A percentile compares a stretch with the other conserved stretches of the same genome.
These are phyloP conservation scores for Sepioteuthis lessoniana DNA, from an alignment of 2,888 invertebrate genomes.

Conservation along the genomic window DNA sequence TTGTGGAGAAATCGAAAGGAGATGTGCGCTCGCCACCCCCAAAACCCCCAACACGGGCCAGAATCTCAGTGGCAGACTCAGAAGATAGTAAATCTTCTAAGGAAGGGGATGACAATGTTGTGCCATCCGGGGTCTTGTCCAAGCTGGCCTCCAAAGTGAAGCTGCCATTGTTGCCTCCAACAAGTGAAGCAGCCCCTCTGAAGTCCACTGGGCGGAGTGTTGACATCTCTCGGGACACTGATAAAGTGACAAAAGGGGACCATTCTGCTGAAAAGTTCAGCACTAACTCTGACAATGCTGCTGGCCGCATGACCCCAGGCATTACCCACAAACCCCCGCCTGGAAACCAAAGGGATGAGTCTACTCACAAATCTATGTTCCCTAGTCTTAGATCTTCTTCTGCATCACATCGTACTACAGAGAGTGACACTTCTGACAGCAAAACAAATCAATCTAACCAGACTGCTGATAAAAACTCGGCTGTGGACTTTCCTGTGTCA, in stretches of 20 bases:
- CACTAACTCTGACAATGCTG: constrained; percentile 45
- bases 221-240: constrained; percentile 34
- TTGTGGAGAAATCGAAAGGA: constrained; percentile 59
- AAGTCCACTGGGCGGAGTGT: constrained; percentile 4
- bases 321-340: constrained; percentile 57
- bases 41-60: constrained; percentile 48
- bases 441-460: constrained; percentile 49
- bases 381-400: constrained; percentile 56
- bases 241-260: not conserved
- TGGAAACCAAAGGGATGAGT: constrained; percentile 57
- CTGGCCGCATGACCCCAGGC: constrained; percentile 55
- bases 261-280: constrained; percentile 42
- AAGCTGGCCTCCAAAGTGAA: constrained; percentile 49
- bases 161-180: constrained; percentile 38
- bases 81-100: constrained; percentile 34
- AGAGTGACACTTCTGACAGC: constrained; percentile 50
- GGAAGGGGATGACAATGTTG: constrained; percentile 35
- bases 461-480: constrained; percentile 50
- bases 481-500: constrained; percentile 57
- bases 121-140: constrained; percentile 39
- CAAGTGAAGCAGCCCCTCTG: constrained; percentile 39
- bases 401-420: constrained; percentile 51
- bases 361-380: constrained; percentile 60
- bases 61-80: constrained; percentile 34
- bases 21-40: constrained; percentile 49